phyloP scores from a whole-genome alignment of 2,888 invertebrate genomes.

The Dynastes hyllus region DNA sequence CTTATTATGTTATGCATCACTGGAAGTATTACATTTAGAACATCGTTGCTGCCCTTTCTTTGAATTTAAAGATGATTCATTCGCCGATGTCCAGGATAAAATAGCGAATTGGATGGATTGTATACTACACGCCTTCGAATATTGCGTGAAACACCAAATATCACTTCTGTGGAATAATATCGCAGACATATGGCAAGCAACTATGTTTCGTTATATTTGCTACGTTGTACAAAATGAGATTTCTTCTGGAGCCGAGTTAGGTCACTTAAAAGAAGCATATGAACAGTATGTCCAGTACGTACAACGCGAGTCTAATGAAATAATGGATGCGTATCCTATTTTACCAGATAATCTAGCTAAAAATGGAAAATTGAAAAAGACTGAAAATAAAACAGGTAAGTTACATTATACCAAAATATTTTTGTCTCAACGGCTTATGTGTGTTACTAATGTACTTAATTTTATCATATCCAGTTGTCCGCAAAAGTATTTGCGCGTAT shows the following conservation, averaged over 20 bases:
- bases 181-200: conserved; percentile 51
- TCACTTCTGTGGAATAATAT: conserved; percentile 40
- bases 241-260: conserved; percentile 32
- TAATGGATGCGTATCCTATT: conserved; percentile 47
- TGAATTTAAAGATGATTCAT: conserved; percentile 5
- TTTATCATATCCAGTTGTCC: no score
- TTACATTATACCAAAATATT: no score
- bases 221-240: conserved; percentile 27
- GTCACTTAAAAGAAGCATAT: conserved; percentile 44
- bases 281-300: conserved; percentile 31
- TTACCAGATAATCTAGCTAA: conserved; percentile 6
- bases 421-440: no score
- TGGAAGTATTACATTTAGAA: conserved; percentile 40
- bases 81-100: not conserved
- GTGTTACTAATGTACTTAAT: no score
- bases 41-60: conserved; percentile 44
- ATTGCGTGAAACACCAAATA: conserved; percentile 1
- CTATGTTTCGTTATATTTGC: conserved; percentile 45
- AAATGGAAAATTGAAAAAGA: not conserved
- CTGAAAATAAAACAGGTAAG: conserved; percentile 8
- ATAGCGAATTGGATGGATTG: conserved; percentile 41
- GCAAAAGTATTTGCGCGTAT: no score
- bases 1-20: conserved; percentile 44
- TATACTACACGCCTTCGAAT: conserved; percentile 10
- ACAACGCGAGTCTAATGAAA: not conserved